Base-by-base conservation (phyloP, 1,140 invertebrate species). In the Papilio aristodemus region DNA sequence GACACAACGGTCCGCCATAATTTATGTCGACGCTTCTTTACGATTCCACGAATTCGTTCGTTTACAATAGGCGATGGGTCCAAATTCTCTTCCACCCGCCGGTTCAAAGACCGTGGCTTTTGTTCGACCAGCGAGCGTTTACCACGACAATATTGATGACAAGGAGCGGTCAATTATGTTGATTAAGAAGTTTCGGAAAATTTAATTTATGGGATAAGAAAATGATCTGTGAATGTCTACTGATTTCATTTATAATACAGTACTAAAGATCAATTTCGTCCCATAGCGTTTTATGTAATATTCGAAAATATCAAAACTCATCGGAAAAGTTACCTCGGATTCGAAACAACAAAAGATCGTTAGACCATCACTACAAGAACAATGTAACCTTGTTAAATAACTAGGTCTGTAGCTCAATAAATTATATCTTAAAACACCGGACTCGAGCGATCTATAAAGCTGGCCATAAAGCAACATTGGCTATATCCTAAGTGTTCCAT, bases 51-150 rank as follows among this genome's bases (percentile, higher is more conserved):
- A 50, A 19, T 17, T 50, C 22, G 46, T 50, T 19, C 46, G 43
- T 50, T 50, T 50, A 50, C 22, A 50, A 50, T 32, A 32, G 27
- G 46, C 19, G 46, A 50, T 50, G 46, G 46, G 46, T 50, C 46
- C 46, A 17, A 50, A 9, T 19, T 17, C 46, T 19, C 9, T 50
- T 19, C 46, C 46, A 11, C 17, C 46, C 9, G 4, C 58, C n/a
- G 36, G 58, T 27, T 27, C 58, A 60, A 60, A 60, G 58, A 60
- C 58, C 58, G 27, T 14, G 14, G 27, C 54, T 36, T 60, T 60
- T 60, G 58, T 60, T 38, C 58, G 14, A 9, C 58, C 58, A 60
- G 32, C 58, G 27, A 6, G 22, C 6, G 27, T 60, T 37, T 14
- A 14, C 25, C 17, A 9, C n/a, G 57, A 32, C 32, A 59, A 36